Evolutionary conservation across 2,888 invertebrate species (phyloP).

Genomic region (Parnassius orleans): DNA sequence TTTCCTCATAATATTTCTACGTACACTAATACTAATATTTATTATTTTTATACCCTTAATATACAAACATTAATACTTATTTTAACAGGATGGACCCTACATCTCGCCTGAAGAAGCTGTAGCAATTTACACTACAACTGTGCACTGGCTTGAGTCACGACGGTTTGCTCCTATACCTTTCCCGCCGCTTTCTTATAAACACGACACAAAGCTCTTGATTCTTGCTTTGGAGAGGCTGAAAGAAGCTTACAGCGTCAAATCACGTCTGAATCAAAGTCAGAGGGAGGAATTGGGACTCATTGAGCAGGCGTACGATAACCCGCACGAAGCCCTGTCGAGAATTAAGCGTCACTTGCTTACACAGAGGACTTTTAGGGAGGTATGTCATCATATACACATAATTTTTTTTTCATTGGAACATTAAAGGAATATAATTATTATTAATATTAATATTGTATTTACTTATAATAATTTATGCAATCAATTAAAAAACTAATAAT

Average conservation of each 20-base stretch:
- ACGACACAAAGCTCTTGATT: constrained; percentile 99
- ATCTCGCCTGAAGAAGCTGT: constrained; percentile 99
- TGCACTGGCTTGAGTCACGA: constrained; percentile 99
- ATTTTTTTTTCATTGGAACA: background rate
- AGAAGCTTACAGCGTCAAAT: constrained; percentile 99
- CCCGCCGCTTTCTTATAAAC: constrained; percentile 99
- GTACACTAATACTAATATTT: too few relatives aligned
- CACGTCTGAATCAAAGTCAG: constrained; percentile 98
- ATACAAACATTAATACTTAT: constrained; percentile 7
- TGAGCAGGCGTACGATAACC: constrained; percentile 99
- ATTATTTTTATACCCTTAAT: too few relatives aligned
- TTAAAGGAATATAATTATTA: background rate
- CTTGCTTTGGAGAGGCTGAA: constrained; percentile 97
- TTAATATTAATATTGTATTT: too few relatives aligned
- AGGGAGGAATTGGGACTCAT: constrained; percentile 98
- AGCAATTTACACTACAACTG: constrained; percentile 99
- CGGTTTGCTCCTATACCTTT: constrained; percentile 99
- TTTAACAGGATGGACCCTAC: constrained; percentile 94
- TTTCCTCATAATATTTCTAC: too few relatives aligned
- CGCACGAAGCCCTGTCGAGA: constrained; percentile 98
- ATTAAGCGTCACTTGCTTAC: constrained; percentile 99
- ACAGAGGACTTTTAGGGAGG: constrained; percentile 99
- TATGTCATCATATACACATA: constrained; percentile 42
- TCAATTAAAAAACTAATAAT: too few relatives aligned
- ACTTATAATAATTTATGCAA: too few relatives aligned